phyloP scores from a whole-genome alignment of 2,797 vertebrate genomes.

The Holocentrus rufus region DNA sequence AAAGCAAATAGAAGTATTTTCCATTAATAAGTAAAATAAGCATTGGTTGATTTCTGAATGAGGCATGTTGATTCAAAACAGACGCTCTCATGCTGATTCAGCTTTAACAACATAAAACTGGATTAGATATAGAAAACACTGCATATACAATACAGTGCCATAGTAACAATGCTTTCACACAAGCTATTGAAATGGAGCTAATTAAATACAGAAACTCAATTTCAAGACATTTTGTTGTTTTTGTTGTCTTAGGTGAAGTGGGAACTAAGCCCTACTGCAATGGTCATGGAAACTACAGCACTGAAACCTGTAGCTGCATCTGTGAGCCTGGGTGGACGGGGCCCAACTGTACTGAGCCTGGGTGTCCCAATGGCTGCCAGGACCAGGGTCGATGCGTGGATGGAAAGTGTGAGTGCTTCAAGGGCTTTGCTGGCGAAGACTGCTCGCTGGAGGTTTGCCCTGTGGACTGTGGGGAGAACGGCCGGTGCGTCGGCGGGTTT shows the following conservation, averaged over 20 bases:
- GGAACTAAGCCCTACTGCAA: slow-evolving; percentile 89
- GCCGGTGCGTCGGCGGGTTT: slow-evolving; percentile 80
- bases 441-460: slow-evolving; percentile 83
- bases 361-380: slow-evolving; percentile 87
- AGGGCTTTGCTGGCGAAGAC: slow-evolving; percentile 86
- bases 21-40: slow-evolving; percentile 24
- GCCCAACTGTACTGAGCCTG: slow-evolving; percentile 85
- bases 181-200: background rate
- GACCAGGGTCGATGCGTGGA: slow-evolving; percentile 88
- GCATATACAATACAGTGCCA: background rate
- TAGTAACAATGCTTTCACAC: background rate
- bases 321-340: slow-evolving; percentile 88
- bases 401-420: slow-evolving; percentile 88
- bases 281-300: slow-evolving; percentile 91
- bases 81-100: too few relatives aligned
- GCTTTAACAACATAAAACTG: too few relatives aligned
- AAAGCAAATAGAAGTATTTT: background rate
- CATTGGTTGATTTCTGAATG: background rate
- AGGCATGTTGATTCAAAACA: background rate
- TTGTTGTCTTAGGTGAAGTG: slow-evolving; percentile 79
- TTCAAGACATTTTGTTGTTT: background rate
- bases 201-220: background rate
- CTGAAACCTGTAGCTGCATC: slow-evolving; percentile 82
- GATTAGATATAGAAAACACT: background rate
- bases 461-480: slow-evolving; percentile 82